These are phyloP conservation scores for Dryomyza anilis DNA, from an alignment of 2,888 invertebrate genomes.

Conservation along the genomic window DNA sequence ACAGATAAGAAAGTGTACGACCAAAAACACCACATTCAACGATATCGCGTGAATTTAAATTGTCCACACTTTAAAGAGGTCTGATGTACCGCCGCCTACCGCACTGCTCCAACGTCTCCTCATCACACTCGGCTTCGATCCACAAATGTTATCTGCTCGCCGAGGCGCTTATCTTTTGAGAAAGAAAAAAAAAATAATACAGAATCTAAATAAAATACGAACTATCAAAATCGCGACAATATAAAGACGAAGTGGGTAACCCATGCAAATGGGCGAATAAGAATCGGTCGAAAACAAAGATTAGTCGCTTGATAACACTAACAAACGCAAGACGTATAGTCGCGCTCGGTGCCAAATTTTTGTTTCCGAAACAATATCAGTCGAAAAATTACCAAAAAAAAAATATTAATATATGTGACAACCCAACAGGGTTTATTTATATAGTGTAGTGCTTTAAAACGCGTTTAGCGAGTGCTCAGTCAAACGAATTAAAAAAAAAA, in stretches of 20 bases:
- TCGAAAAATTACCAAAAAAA: not conserved
- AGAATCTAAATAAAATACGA: not conserved
- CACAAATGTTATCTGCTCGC: constrained; percentile 4
- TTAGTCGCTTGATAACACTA: constrained; percentile 28
- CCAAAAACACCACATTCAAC: not conserved
- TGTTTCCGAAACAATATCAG: not conserved
- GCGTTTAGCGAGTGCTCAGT: not conserved
- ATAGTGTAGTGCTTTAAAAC: not conserved
- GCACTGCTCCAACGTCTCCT: no score
- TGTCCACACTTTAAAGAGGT: not conserved
- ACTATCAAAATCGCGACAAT: not conserved
- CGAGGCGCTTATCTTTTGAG: not conserved
- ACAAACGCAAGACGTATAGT: constrained; percentile 27
- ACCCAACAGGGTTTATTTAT: no score
- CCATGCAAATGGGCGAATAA: not conserved
- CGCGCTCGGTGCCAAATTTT: not conserved
- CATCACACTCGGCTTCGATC: not conserved
- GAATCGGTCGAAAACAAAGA: not conserved
- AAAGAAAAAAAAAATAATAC: not conserved
- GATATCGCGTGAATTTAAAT: not conserved
- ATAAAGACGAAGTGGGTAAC: not conserved
- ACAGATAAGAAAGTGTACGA: not conserved
- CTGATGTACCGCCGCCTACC: not conserved
- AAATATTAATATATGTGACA: no score
- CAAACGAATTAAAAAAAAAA: not conserved